Conservation (phyloP, 2,113 vertebrate genomes). For the Myiagra hebetior region DNA sequence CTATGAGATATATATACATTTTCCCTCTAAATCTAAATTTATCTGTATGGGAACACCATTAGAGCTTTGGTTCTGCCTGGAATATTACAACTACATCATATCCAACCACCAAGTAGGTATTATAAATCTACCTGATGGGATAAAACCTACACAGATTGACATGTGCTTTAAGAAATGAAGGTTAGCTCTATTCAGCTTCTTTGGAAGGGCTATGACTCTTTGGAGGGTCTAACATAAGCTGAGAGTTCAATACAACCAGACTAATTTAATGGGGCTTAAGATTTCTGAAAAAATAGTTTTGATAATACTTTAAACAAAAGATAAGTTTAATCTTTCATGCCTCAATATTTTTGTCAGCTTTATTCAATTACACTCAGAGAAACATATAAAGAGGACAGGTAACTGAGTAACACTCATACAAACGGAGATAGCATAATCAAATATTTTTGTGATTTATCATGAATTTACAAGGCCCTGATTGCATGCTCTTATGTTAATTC, state of each 20-base stretch:
- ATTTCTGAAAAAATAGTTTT: neutral
- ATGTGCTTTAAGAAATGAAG: neutral
- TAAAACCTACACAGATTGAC: neutral
- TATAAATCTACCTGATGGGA: neutral
- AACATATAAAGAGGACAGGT: slow-evolving; percentile 53
- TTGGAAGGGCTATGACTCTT: neutral
- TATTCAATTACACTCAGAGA: neutral
- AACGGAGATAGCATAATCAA: slow-evolving; percentile 46
- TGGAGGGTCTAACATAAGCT: neutral
- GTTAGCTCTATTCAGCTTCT: neutral
- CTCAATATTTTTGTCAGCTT: neutral
- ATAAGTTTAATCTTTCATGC: neutral
- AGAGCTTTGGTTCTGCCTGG: neutral
- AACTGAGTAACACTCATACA: slow-evolving; percentile 67
- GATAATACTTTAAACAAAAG: slow-evolving; percentile 2
- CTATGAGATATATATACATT: neutral
- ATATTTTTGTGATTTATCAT: slow-evolving; percentile 26
- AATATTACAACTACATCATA: neutral
- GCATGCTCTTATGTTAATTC: slow-evolving; percentile 44
- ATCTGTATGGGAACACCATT: neutral
- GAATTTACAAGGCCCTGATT: slow-evolving; percentile 33
- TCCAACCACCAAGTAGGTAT: neutral
- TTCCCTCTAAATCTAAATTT: neutral
- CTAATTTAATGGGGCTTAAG: slow-evolving; percentile 25
- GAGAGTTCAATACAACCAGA: neutral